phyloP scores from a whole-genome alignment of 2,113 vertebrate species.

The Pogonocichla stellata region DNA sequence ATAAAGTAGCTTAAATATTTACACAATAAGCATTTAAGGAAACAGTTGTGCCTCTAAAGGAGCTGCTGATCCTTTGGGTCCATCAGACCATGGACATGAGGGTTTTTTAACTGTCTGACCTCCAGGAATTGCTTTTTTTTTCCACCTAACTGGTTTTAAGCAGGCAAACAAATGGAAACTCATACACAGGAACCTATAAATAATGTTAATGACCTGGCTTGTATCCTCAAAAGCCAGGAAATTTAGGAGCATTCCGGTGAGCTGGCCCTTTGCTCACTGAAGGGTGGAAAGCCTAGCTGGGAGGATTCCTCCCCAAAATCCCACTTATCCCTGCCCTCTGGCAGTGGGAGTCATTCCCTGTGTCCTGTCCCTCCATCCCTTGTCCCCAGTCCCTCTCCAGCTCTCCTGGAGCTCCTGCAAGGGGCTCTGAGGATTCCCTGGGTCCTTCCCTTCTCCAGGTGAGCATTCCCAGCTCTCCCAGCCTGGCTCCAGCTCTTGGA shows the following conservation, averaged over 20 bases:
- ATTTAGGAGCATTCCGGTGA: background rate
- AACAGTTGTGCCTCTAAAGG: slow-evolving; percentile 1
- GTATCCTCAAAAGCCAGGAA: slow-evolving; percentile 61
- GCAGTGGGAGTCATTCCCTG: background rate
- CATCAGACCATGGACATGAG: background rate
- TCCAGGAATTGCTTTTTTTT: slow-evolving; percentile 44
- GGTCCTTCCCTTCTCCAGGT: fast-evolving
- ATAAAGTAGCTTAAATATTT: slow-evolving; percentile 67
- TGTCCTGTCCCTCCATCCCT: background rate
- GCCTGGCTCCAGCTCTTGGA: background rate
- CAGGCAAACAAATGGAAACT: slow-evolving; percentile 64
- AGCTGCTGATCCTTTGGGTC: slow-evolving; percentile 30
- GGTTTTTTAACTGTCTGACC: slow-evolving; percentile 15
- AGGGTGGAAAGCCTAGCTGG: background rate
- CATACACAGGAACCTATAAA: slow-evolving; percentile 69
- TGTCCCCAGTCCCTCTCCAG: background rate
- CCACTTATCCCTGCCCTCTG: background rate
- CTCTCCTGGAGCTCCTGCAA: background rate
- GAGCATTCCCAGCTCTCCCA: background rate
- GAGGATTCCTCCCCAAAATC: background rate
- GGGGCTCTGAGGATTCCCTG: background rate
- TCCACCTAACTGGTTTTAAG: slow-evolving; percentile 41
- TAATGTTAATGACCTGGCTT: slow-evolving; percentile 63
- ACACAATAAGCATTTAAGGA: slow-evolving; percentile 61
- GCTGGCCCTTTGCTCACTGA: background rate